A percentile compares a stretch with the other conserved stretches of the same genome.
These are phyloP conservation scores for Solea senegalensis DNA, from an alignment of 2,113 vertebrate species.

Conservation along the genomic window DNA sequence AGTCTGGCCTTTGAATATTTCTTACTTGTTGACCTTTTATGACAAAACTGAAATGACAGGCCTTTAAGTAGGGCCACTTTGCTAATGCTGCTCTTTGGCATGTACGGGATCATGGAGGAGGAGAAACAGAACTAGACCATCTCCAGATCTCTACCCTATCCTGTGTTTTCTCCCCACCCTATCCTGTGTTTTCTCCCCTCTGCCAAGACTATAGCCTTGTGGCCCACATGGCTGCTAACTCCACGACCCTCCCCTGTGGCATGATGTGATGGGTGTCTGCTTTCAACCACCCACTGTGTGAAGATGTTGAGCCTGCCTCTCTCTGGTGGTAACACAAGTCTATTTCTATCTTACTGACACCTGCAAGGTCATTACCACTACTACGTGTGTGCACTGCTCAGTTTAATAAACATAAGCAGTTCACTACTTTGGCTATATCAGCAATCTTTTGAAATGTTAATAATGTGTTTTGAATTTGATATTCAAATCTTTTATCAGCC, in stretches of 20 bases:
- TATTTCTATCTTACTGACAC: slow-evolving; percentile 59
- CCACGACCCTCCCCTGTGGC: slow-evolving; percentile 10
- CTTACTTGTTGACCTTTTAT: background rate
- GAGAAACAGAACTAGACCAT: slow-evolving; percentile 19
- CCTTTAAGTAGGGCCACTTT: background rate
- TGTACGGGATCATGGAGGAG: background rate
- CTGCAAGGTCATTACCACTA: slow-evolving; percentile 48
- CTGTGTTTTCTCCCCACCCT: slow-evolving; percentile 1
- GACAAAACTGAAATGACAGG: background rate
- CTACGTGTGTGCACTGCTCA: slow-evolving; percentile 19
- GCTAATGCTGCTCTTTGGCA: slow-evolving; percentile 19
- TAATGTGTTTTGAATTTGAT: background rate
- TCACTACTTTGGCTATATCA: background rate
- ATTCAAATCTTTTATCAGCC: background rate
- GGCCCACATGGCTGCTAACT: slow-evolving; percentile 11
- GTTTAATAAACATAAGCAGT: slow-evolving; percentile 16
- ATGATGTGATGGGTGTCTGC: slow-evolving; percentile 46
- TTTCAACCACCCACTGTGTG: slow-evolving; percentile 57
- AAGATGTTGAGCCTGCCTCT: slow-evolving; percentile 45
- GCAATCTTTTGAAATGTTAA: background rate
- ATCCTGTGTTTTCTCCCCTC: slow-evolving; percentile 6
- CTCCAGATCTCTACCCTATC: slow-evolving; percentile 11
- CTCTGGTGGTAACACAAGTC: slow-evolving; percentile 50
- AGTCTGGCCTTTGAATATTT: slow-evolving; percentile 23
- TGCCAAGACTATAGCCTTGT: slow-evolving; percentile 10